phyloP scores from a whole-genome alignment of 2,888 invertebrate genomes.

The Stramonita haemastoma region DNA sequence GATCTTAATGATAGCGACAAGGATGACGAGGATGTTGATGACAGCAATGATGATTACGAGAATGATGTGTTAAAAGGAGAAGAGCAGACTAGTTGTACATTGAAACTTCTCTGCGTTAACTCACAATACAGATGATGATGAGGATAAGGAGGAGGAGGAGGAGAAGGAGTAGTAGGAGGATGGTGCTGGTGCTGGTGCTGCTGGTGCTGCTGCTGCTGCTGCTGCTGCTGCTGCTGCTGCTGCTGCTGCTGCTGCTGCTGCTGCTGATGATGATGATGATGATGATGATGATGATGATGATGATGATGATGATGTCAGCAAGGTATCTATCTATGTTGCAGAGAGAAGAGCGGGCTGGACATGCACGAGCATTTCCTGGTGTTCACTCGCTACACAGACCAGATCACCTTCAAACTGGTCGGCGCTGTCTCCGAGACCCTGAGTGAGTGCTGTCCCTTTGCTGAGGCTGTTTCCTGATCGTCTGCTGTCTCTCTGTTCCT shows the following conservation, averaged over 20 bases:
- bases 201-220: not conserved
- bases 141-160: not conserved
- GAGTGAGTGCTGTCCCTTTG: constrained; percentile 54
- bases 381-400: constrained; percentile 69
- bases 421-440: constrained; percentile 64
- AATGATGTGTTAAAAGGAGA: not conserved
- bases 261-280: not conserved
- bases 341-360: constrained; percentile 54
- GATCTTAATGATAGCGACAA: not conserved
- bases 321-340: not conserved
- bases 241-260: not conserved
- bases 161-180: not conserved
- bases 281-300: constrained; percentile 8
- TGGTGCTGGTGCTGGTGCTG: not conserved
- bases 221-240: not conserved
- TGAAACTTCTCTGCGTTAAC: too few relatives aligned
- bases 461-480: not conserved
- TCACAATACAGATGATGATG: not conserved
- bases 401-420: constrained; percentile 64
- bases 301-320: constrained; percentile 43
- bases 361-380: constrained; percentile 64
- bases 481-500: not conserved
- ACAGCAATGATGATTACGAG: not conserved
- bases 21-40: not conserved
- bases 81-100: too few relatives aligned